These are phyloP conservation scores for Pemphredon lugubris DNA, from an alignment of 2,888 invertebrate species.

Conservation along the genomic window DNA sequence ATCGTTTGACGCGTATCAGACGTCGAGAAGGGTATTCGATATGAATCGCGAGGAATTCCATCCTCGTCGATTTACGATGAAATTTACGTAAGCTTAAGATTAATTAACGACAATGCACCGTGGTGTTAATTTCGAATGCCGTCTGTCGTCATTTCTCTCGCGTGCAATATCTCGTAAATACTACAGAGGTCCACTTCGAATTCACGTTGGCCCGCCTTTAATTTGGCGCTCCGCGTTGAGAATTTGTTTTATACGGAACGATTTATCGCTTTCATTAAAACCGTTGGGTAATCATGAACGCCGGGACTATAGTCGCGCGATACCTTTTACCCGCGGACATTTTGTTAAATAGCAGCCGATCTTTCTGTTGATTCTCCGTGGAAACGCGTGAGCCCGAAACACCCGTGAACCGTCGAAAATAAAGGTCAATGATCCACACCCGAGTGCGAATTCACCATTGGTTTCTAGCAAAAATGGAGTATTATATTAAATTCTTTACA, in stretches of 20 bases:
- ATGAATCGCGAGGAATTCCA: no score
- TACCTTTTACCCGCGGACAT: constrained; percentile 4
- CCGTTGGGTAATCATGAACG: constrained; percentile 6
- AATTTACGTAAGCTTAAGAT: no score
- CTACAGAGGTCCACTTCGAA: constrained; percentile 13
- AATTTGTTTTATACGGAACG: constrained; percentile 60
- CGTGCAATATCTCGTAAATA: constrained; percentile 11
- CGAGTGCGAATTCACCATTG: not conserved
- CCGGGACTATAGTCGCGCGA: constrained; percentile 14
- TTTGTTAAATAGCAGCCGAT: constrained; percentile 2
- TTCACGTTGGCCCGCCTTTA: constrained; percentile 34
- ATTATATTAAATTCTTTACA: no score
- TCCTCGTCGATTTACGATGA: no score
- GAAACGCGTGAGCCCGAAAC: no score
- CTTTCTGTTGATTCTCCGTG: constrained; percentile 6
- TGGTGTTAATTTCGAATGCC: constrained; percentile 15
- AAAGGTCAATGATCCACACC: constrained; percentile 31
- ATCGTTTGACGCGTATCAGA: no score
- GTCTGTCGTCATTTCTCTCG: constrained; percentile 19
- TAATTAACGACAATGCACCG: constrained; percentile 10
- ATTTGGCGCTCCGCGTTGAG: constrained; percentile 35
- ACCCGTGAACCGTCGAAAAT: constrained; percentile 12
- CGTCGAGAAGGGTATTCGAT: no score
- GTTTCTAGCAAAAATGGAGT: no score
- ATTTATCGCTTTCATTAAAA: constrained; percentile 71